Base-by-base conservation (phyloP, 2,888 invertebrate species). In the Dione vanillae region DNA sequence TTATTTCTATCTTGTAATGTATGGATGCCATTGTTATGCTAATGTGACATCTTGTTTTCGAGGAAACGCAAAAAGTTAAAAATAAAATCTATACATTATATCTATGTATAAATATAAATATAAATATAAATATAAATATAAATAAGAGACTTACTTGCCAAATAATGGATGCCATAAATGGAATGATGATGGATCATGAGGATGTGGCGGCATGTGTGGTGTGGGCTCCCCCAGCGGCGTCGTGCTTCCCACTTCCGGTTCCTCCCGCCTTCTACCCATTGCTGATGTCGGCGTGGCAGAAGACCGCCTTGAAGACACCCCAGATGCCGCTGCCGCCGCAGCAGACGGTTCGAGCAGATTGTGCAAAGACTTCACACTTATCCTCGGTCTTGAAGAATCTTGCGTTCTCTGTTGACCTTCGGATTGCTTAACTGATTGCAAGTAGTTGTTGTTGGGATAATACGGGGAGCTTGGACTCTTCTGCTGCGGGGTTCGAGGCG, bases 121-220 rank as follows among this genome's bases (percentile, higher is more conserved):
- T n/a, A 11, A 19, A 12, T 49, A 61, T 45, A 68, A 43, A 49
- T 49, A 49, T 49, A 49, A 16, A 49, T 47, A 47, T 49, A 19
- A 20, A 20, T 51, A 59, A 76, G 61, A 66, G 78, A 94, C 95
- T 96, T 93, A 97, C 97, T 96, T 97, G 94, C 97, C 96, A 87
- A 97, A 97, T 62, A 97, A 94, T 67, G 97, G 97, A 92, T 97
- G 97, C 97, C 97, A 97, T 65, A 97, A 91, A 76, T 96, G 96
- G 80, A 95, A 94, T 79, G 95, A 95, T 61, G 95, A 93, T 74
- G 94, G 94, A 77, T 91, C 91, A 80, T 89, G 89, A 16, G 89
- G 77, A 78, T 79, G 83, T 79, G 77, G 81, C 75, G 75, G 80
- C 77, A 80, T 78, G 83, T 82, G 85, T 84, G 83, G 79, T 75